Evolutionary conservation across 2,113 vertebrate genomes (phyloP).

Genomic region (Heterotilapia buettikoferi): DNA sequence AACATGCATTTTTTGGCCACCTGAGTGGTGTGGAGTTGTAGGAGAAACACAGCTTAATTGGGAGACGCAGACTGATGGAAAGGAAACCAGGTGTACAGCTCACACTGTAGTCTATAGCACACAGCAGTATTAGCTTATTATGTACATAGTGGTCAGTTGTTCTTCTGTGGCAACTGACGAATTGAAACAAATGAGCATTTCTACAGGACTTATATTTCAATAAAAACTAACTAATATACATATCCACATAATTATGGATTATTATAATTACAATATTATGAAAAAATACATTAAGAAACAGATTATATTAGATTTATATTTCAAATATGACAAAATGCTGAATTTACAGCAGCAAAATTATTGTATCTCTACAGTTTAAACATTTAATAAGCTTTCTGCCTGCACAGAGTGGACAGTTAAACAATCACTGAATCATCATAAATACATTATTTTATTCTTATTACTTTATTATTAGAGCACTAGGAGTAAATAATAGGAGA

Average conservation of each 20-base stretch:
- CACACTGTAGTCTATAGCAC: not conserved
- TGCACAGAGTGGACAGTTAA: not conserved
- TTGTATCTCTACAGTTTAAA: not conserved
- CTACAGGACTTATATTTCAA: not conserved
- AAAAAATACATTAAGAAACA: not conserved
- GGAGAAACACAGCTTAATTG: not conserved
- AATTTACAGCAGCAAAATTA: not conserved
- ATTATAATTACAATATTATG: not conserved
- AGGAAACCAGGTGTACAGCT: not conserved
- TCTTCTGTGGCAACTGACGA: not conserved
- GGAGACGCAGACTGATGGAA: not conserved
- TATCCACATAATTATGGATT: not conserved
- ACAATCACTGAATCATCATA: accelerated
- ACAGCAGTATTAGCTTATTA: not conserved
- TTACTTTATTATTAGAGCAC: accelerated
- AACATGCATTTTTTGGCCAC: not conserved
- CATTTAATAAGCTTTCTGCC: not conserved
- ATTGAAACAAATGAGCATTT: not conserved
- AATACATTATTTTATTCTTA: not conserved
- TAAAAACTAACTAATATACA: not conserved
- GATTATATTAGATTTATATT: not conserved
- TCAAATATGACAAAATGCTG: not conserved
- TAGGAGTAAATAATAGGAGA: not conserved
- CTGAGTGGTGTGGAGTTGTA: not conserved
- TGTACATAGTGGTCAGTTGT: not conserved